A percentile compares a stretch with the other conserved stretches of the same genome.
These are phyloP conservation scores for Gobio occitaniae DNA, from an alignment of 2,797 vertebrate species.

Conservation along the genomic window DNA sequence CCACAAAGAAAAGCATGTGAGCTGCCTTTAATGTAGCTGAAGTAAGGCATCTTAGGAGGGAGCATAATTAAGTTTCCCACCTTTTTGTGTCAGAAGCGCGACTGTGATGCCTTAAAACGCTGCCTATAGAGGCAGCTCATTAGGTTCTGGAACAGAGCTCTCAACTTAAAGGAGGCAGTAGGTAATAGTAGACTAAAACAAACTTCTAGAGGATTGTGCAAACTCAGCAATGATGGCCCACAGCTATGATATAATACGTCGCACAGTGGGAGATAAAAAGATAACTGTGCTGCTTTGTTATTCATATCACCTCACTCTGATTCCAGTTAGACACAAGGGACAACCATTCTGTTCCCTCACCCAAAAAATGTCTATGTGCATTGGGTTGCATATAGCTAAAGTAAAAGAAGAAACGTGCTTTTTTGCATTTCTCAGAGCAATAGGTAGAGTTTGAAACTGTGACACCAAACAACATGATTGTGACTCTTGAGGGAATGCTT, in stretches of 20 bases:
- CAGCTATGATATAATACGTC: slow-evolving; percentile 19
- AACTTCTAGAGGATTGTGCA: slow-evolving; percentile 15
- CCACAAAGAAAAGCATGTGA: background rate
- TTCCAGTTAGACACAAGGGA: slow-evolving; percentile 9
- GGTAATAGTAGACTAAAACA: slow-evolving; percentile 29
- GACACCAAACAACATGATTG: background rate
- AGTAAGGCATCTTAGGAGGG: background rate
- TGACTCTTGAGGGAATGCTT: background rate
- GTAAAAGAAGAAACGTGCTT: background rate
- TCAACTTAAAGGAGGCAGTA: background rate
- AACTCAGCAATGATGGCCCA: slow-evolving; percentile 6
- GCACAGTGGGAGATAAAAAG: slow-evolving; percentile 21
- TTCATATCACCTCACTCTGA: slow-evolving; percentile 12
- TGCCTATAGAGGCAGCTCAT: slow-evolving; percentile 13
- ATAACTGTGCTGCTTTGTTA: slow-evolving; percentile 24
- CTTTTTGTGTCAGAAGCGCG: background rate
- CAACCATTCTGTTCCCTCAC: background rate
- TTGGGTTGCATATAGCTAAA: slow-evolving; percentile 14
- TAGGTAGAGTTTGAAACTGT: background rate
- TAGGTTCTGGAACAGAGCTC: slow-evolving; percentile 7
- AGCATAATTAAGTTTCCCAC: slow-evolving; percentile 3
- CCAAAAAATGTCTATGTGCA: background rate
- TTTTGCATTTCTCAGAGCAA: background rate
- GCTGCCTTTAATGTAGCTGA: background rate
- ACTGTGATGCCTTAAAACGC: background rate